phyloP scores from a whole-genome alignment of 2,113 vertebrate species.

The Cochlearius cochlearius region DNA sequence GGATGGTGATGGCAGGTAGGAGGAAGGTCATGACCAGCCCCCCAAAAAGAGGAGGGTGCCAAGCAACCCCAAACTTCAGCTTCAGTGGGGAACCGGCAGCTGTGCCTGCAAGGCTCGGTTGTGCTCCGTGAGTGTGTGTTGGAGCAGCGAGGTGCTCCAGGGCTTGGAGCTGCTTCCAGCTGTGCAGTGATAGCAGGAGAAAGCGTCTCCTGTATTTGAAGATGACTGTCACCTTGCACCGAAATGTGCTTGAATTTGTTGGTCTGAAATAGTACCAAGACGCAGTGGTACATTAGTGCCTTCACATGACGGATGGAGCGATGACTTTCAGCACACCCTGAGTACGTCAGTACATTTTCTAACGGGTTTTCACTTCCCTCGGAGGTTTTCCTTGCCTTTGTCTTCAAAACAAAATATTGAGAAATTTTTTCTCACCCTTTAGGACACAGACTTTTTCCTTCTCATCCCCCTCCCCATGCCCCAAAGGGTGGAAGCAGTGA shows the following conservation, averaged over 20 bases:
- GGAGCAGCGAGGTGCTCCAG: background rate
- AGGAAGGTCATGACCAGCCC: background rate
- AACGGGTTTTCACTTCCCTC: background rate
- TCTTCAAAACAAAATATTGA: background rate
- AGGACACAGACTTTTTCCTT: background rate
- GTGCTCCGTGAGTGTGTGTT: background rate
- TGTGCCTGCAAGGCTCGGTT: background rate
- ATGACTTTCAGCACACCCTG: background rate
- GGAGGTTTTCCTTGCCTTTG: background rate
- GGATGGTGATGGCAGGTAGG: rapidly evolving
- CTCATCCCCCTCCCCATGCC: rapidly evolving
- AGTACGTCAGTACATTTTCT: background rate
- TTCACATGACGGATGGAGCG: background rate
- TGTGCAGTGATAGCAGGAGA: background rate
- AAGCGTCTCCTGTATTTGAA: background rate
- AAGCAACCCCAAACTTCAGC: background rate
- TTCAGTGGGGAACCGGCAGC: background rate
- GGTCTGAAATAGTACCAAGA: background rate
- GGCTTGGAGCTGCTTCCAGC: background rate
- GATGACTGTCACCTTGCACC: background rate
- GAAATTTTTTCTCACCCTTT: background rate
- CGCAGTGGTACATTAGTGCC: background rate
- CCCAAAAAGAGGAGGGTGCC: rapidly evolving
- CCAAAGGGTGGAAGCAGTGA: background rate
- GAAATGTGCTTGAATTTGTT: background rate